These are phyloP conservation scores for Antrozous pallidus DNA, from an alignment of 2,797 vertebrate genomes.

Conservation along the genomic window DNA sequence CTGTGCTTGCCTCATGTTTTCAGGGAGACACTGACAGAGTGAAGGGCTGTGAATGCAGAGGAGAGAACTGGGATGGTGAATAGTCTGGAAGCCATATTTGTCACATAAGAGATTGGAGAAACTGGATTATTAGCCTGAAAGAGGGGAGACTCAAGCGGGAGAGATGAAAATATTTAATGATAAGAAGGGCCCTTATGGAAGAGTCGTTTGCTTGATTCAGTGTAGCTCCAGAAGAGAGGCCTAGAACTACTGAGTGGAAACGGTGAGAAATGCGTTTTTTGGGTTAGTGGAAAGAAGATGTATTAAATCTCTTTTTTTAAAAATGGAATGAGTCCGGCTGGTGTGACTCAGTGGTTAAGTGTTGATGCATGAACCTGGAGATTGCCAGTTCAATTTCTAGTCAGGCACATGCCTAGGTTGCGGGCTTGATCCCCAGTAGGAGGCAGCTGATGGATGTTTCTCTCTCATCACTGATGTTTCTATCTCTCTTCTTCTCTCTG, in stretches of 20 bases:
- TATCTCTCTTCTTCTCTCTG: too few relatives aligned
- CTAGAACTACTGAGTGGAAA: neutral
- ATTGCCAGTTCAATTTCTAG: too few relatives aligned
- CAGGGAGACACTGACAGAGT: neutral
- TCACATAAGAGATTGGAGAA: neutral
- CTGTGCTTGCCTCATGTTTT: neutral
- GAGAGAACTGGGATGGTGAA: neutral
- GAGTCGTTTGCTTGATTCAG: neutral
- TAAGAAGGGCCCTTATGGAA: neutral
- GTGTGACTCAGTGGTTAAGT: too few relatives aligned
- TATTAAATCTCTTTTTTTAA: neutral
- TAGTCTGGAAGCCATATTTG: neutral
- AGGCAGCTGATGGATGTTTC: too few relatives aligned
- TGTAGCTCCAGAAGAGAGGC: neutral
- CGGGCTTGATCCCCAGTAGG: too few relatives aligned
- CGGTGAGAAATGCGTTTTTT: neutral
- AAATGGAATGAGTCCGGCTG: too few relatives aligned
- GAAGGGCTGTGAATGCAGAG: neutral
- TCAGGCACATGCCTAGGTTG: too few relatives aligned
- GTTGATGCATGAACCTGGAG: too few relatives aligned
- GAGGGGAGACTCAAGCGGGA: neutral
- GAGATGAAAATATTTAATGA: neutral
- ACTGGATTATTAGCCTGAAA: neutral
- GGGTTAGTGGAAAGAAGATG: neutral
- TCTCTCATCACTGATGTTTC: too few relatives aligned